Percentiles rank a stretch among this genome's conserved stretches.
Evolutionary conservation across 30 jellyfish, hydroid and myxozoan genomes (phyloP).

Genomic region (Cassiopea andromeda): DNA sequence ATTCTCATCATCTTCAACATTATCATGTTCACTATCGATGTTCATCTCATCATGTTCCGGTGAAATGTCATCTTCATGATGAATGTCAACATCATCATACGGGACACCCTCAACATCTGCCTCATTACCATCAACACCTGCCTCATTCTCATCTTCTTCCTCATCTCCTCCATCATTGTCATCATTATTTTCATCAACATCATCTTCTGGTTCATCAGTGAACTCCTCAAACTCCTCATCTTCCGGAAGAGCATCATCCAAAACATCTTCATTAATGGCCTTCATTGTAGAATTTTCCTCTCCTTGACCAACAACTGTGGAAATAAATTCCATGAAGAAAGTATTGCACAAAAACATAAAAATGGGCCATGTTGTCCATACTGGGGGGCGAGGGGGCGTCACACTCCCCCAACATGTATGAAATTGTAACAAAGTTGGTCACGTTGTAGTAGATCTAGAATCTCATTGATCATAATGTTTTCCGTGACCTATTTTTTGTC

Average conservation of each 20-base stretch:
- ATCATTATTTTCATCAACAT: conserved; percentile 30
- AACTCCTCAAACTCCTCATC: conserved; percentile 49
- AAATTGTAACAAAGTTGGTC: too few species aligned
- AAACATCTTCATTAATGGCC: not conserved
- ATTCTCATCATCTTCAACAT: not conserved
- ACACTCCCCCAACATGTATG: too few species aligned
- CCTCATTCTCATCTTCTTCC: not conserved
- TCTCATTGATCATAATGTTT: too few species aligned
- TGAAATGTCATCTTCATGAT: not conserved
- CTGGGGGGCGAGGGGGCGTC: not conserved
- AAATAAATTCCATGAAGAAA: not conserved
- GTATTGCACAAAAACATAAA: not conserved
- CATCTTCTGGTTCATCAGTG: conserved; percentile 37
- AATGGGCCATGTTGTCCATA: not conserved
- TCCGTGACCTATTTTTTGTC: too few species aligned
- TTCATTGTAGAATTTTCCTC: not conserved
- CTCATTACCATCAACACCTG: not conserved
- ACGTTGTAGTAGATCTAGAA: too few species aligned
- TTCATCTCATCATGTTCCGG: not conserved
- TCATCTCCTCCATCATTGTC: conserved; percentile 24
- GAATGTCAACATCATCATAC: not conserved
- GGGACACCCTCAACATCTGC: not conserved
- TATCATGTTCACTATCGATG: not conserved
- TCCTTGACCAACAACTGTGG: not conserved
- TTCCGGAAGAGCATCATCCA: conserved; percentile 48